Base-by-base conservation (phyloP, 2,113 vertebrate species). In the Alaudala cheleensis region DNA sequence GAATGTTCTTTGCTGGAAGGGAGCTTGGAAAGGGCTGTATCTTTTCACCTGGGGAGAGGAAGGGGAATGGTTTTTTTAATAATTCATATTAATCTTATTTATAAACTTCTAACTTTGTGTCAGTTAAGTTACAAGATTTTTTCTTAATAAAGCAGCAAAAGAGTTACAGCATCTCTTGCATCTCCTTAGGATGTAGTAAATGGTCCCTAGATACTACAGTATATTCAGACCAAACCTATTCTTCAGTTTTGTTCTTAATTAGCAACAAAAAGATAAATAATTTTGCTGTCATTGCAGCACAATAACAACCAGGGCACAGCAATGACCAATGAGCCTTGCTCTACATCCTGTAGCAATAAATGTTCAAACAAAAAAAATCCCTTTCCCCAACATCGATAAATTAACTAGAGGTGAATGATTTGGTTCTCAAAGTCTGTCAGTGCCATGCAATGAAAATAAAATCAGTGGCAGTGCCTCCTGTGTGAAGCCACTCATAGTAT, bases 361-460 rank as follows among this genome's bases (percentile, higher is more conserved):
- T 62, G 54, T 83, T 93, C 42, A 65, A 86, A 82, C 29, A 72
- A 91, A 83, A 83, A 33, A 66, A 65, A 85, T 66, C 50, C 34
- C 51, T 33, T 33, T 26, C 25, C 9, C 42, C 45, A 65, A 40
- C 79, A 93, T 86, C 95, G 95, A 96, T 96, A 96, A 97, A 96
- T 97, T 96, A 95, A 91, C 86, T 96, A 86, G 88, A 94, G 96
- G 86, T 95, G 92, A 97, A 88, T 96, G 95, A 92, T 86, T 96
- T 84, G 94, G 58, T 93, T 96, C 81, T 96, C 96, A 89, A 90
- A 94, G 82, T 76, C 97, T 96, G 96, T 94, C 96, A 95, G 86
- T 80, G 81, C 89, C 66, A 70, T 11, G 91, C 92, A 81, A 81
- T 77, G 90, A 94, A 94, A 97, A 92, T 92, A 60, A 92, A 96